Conservation (phyloP, 1,140 invertebrate species). For the Trichonephila inaurata region DNA sequence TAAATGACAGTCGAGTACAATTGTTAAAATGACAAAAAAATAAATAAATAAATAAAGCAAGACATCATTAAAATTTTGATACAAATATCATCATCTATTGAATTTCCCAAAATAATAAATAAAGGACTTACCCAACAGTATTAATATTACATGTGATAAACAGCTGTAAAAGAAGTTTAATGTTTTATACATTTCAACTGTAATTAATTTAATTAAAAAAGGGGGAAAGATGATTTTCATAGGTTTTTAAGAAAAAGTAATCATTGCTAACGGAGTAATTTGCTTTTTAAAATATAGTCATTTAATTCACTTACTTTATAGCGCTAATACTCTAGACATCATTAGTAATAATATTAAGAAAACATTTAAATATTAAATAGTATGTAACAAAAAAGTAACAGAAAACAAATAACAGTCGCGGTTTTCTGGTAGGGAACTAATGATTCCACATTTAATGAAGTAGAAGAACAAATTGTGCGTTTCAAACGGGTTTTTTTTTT, state of each 20-base stretch:
- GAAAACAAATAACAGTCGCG: slow-evolving; percentile 1
- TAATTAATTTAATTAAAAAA: background rate
- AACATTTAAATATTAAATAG: slow-evolving; percentile 28
- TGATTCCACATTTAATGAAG: background rate
- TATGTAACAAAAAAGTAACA: background rate
- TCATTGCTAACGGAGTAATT: background rate
- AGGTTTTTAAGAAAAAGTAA: background rate
- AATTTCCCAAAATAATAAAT: background rate
- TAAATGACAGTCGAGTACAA: too few relatives aligned
- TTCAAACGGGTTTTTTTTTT: background rate
- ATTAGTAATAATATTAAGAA: slow-evolving; percentile 25
- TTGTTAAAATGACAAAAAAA: background rate
- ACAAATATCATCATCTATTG: background rate
- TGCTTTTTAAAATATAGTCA: slow-evolving; percentile 7
- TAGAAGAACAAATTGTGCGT: background rate
- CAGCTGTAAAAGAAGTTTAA: background rate
- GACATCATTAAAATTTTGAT: background rate
- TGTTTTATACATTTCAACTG: background rate
- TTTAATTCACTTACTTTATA: slow-evolving; percentile 7
- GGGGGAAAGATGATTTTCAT: background rate
- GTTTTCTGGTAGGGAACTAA: background rate
- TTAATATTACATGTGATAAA: background rate
- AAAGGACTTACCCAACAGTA: background rate
- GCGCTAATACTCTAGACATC: background rate
- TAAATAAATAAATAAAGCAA: background rate